Evolutionary conservation across 92 coral and sea anemone genomes (phyloP).

Genomic region (Zoanthus gigantus): DNA sequence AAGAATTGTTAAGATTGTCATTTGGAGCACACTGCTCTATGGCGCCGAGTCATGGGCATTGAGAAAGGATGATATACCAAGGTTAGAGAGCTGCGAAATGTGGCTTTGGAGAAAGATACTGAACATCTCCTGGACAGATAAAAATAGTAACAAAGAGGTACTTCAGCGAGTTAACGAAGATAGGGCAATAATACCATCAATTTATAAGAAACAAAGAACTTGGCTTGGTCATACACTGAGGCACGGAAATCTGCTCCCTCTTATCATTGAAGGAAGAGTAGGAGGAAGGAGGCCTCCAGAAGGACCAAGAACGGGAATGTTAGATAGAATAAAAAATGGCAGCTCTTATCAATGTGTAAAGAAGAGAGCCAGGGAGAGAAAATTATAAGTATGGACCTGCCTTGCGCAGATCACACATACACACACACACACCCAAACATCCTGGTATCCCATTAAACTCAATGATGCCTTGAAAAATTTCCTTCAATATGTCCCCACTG

Average conservation of each 20-base stretch:
- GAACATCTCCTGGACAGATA: background rate
- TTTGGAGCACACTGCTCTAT: conserved; percentile 40
- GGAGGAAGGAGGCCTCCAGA: conserved; percentile 13
- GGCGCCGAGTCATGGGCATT: no score
- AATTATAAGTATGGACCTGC: no score
- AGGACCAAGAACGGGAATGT: background rate
- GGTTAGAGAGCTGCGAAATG: no score
- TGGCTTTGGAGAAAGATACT: no score
- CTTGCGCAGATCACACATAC: no score
- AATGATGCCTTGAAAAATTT: conserved; percentile 34
- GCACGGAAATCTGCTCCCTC: conserved; percentile 18
- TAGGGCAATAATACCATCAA: conserved; percentile 1
- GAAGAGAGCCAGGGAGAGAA: no score
- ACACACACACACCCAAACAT: no score
- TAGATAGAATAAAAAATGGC: background rate
- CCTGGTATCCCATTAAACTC: conserved; percentile 18
- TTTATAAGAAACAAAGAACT: conserved; percentile 20
- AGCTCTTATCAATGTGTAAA: no score
- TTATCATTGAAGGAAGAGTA: background rate
- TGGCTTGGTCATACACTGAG: conserved; percentile 18
- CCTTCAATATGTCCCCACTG: conserved; percentile 26
- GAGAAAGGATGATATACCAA: no score
- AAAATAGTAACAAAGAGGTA: conserved; percentile 21
- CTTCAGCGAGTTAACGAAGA: background rate
- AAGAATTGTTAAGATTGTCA: conserved; percentile 7